These are phyloP conservation scores for Xylota sylvarum DNA, from an alignment of 2,888 invertebrate genomes.

Conservation along the genomic window DNA sequence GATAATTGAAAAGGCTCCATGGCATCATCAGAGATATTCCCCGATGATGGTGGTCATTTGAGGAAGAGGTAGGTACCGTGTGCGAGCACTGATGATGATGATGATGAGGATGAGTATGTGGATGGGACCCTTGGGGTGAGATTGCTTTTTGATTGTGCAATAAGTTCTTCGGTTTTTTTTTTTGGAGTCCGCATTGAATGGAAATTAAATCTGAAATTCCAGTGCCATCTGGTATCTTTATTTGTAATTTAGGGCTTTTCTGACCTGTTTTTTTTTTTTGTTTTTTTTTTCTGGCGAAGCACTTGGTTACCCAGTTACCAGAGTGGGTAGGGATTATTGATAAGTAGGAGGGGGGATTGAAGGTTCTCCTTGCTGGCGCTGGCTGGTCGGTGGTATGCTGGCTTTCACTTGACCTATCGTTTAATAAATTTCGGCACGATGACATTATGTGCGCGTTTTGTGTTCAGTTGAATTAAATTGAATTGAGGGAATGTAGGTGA, in stretches of 20 bases:
- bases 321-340: conserved; percentile 55
- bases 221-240: conserved; percentile 77
- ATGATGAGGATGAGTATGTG: no score
- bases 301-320: conserved; percentile 52
- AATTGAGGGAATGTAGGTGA: conserved; percentile 70
- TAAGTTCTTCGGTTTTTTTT: conserved; percentile 37
- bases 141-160: conserved; percentile 76
- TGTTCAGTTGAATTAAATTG: conserved; percentile 70
- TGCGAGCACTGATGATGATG: conserved; percentile 27
- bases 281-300: conserved; percentile 29
- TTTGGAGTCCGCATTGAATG: conserved; percentile 54
- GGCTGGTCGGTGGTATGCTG: conserved; percentile 43
- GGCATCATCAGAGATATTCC: conserved; percentile 60
- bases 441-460: conserved; percentile 74
- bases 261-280: conserved; percentile 67
- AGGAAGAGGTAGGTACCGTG: conserved; percentile 24
- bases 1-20: conserved; percentile 75
- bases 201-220: conserved; percentile 76
- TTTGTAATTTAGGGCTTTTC: conserved; percentile 76
- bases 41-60: conserved; percentile 68
- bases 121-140: conserved; percentile 68
- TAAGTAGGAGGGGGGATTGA: conserved; percentile 63
- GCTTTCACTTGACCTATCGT: conserved; percentile 77
- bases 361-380: conserved; percentile 57
- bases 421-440: conserved; percentile 74